Evolutionary conservation across 2,888 invertebrate species (phyloP).

Genomic region (Diadegma fenestrale): DNA sequence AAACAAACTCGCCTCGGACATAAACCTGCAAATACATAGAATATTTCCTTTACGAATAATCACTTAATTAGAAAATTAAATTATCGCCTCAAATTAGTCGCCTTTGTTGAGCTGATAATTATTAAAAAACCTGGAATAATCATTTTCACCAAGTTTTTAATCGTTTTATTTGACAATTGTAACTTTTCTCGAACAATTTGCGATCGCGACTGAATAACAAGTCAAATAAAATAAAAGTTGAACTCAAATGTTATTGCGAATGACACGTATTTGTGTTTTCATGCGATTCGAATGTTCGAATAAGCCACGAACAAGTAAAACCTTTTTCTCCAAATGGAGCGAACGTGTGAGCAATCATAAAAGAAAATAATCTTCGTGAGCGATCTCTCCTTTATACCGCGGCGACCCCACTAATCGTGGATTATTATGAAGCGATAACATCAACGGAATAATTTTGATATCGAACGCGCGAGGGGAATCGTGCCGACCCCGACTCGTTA

Average conservation of each 20-base stretch:
- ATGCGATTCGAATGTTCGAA: not conserved
- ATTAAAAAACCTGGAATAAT: too few relatives aligned
- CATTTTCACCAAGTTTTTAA: too few relatives aligned
- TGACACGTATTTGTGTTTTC: not conserved
- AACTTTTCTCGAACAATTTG: not conserved
- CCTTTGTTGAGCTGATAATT: too few relatives aligned
- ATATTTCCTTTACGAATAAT: not conserved
- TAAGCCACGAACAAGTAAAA: constrained; percentile 1
- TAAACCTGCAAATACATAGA: not conserved
- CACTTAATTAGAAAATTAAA: not conserved
- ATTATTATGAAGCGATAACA: constrained; percentile 37
- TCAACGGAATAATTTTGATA: constrained; percentile 25
- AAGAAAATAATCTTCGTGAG: constrained; percentile 1
- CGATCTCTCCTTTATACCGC: constrained; percentile 22
- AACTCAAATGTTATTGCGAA: not conserved
- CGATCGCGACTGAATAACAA: not conserved
- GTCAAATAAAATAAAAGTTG: not conserved
- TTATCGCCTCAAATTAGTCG: too few relatives aligned
- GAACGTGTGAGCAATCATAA: constrained; percentile 26
- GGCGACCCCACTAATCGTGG: constrained; percentile 6
- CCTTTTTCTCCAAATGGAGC: constrained; percentile 6
- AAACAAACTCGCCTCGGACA: not conserved
- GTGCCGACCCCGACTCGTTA: not conserved
- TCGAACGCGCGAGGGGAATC: not conserved
- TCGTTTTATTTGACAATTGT: not conserved